phyloP scores from a whole-genome alignment of 2,888 invertebrate species.

The Dicycla oo region DNA sequence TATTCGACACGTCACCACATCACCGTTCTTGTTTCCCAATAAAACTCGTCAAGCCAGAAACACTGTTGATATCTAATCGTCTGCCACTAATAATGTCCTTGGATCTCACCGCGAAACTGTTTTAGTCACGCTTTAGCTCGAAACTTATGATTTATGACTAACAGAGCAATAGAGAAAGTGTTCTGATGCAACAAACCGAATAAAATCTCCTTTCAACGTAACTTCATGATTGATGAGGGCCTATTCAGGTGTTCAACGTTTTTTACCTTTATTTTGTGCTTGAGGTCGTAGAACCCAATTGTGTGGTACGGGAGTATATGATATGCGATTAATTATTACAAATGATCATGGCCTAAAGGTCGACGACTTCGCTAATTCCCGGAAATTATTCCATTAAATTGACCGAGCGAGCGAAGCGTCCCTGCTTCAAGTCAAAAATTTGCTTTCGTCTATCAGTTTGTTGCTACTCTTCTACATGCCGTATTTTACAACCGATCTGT shows the following conservation, averaged over 20 bases:
- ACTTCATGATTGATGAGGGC: conserved; percentile 81
- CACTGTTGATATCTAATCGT: conserved; percentile 56
- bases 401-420: too few species aligned
- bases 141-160: conserved; percentile 80
- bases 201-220: conserved; percentile 77
- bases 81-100: conserved; percentile 67
- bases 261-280: conserved; percentile 70
- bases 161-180: conserved; percentile 79
- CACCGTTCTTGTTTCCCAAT: conserved; percentile 44
- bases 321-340: conserved; percentile 56
- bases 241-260: conserved; percentile 77
- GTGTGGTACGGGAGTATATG: conserved; percentile 46
- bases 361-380: conserved; percentile 44
- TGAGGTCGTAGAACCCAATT: conserved; percentile 69
- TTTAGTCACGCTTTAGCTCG: conserved; percentile 68
- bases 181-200: conserved; percentile 73
- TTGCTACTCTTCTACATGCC: too few species aligned
- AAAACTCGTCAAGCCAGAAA: conserved; percentile 44
- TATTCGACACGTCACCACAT: conserved; percentile 35
- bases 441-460: too few species aligned
- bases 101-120: conserved; percentile 72
- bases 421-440: too few species aligned
- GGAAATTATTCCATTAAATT: conserved; percentile 62
- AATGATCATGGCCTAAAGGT: conserved; percentile 50
- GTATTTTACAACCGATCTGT: too few species aligned